Evolutionary conservation across 2,888 invertebrate genomes (phyloP).

Genomic region (Caenorhabditis sp.): DNA sequence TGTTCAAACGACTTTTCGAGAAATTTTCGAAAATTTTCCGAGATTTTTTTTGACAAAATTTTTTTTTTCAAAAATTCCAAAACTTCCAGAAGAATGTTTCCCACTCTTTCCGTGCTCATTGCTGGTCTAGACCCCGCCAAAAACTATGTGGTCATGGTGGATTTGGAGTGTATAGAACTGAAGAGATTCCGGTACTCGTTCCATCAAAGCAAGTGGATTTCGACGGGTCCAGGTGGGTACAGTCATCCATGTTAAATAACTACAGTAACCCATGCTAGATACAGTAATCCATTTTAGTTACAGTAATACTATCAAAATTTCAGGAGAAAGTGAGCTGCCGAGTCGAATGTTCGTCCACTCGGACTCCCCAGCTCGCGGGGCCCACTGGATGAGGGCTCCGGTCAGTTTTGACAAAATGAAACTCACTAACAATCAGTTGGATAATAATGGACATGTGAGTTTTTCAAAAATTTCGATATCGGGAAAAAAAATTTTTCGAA

Average conservation of each 20-base stretch:
- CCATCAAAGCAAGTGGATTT: conserved; percentile 97
- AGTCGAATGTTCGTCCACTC: conserved; percentile 93
- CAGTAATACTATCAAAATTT: neutral
- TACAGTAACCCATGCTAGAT: neutral
- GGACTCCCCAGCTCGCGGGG: conserved; percentile 95
- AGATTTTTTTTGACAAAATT: neutral
- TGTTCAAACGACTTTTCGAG: too few relatives aligned
- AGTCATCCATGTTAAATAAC: neutral
- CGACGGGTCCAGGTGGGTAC: conserved; percentile 91
- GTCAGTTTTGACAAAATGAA: conserved; percentile 98
- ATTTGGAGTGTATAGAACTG: conserved; percentile 88
- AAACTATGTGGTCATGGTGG: conserved; percentile 80
- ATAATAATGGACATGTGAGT: conserved; percentile 94
- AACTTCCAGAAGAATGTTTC: conserved; percentile 95
- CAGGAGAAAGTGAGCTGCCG: conserved; percentile 90
- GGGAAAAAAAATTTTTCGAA: neutral
- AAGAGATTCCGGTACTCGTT: conserved; percentile 98
- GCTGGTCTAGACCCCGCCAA: conserved; percentile 86
- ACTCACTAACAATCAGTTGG: conserved; percentile 98
- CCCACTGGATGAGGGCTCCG: conserved; percentile 93
- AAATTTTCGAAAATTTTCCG: too few relatives aligned
- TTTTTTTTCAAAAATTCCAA: too few relatives aligned
- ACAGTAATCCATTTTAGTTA: too few relatives aligned
- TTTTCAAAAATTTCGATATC: too few relatives aligned
- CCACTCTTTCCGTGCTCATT: conserved; percentile 95